Base-by-base conservation (phyloP, 2,113 vertebrate species). In the Chinchilla lanigera region DNA sequence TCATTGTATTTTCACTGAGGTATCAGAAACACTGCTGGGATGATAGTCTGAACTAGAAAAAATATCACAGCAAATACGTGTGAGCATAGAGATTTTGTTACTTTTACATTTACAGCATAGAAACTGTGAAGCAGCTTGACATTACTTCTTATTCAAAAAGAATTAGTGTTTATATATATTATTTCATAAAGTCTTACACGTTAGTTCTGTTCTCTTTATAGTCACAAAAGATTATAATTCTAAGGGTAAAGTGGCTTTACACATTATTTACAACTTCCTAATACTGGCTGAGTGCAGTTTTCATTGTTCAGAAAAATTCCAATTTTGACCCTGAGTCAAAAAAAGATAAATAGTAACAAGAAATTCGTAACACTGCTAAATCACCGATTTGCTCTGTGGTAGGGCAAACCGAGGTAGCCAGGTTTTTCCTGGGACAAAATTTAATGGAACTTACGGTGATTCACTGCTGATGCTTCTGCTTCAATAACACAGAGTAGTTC, bases 291-390 rank as follows among this genome's bases (percentile, higher is more conserved):
- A 95, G n/a, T 54, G 26, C 5, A n/a, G 7, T 41, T 92, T 94
- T 95, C 11, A 28, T 95, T 88, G 19, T 71, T 88, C 4, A 93
- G 19, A 61, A 97, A 95, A 85, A 47, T 30, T 52, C 90, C 10
- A 56, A 47, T 78, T 88, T 96, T 90, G 41, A 88, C 8, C 44
- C 73, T 63, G 16, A 35, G 14, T 28, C 78, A 12, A 85, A 47
- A 47, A 6, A n/a, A 67, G 33, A 22, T 2, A 44, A 69, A n/a
- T 33, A 35, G 3, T 38, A 4, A 58, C 3, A 80, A 47, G n/a
- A 35, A 75, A 63, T 26, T n/a, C n/a, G 16, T 24, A 91, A n/a
- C 22, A 81, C 6, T 30, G 2, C 38, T 69, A 94, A 81, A 14
- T 26, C 38, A 44, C 81, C 30, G 38, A 58, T 85, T 65, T 50